These are phyloP conservation scores for Ochropacha duplaris DNA, from an alignment of 2,888 invertebrate species.

Conservation along the genomic window DNA sequence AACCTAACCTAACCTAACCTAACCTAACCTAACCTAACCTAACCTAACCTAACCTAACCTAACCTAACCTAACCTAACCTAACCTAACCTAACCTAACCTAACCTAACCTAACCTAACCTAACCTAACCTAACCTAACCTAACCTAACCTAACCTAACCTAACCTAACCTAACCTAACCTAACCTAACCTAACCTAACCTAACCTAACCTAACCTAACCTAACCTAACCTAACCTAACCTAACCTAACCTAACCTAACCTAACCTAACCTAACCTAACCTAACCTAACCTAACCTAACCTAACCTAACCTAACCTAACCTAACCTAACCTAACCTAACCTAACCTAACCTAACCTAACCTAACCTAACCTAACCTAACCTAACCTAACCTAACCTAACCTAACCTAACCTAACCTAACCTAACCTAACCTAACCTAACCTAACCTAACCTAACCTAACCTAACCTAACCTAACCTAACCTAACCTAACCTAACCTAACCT, in stretches of 20 bases:
- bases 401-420: slow-evolving; percentile 18
- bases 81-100: slow-evolving; percentile 33
- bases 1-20: slow-evolving; percentile 24
- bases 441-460: slow-evolving; percentile 18
- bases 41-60: slow-evolving; percentile 24
- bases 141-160: slow-evolving; percentile 26
- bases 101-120: slow-evolving; percentile 33
- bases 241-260: slow-evolving; percentile 24
- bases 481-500: slow-evolving; percentile 15
- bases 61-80: slow-evolving; percentile 29
- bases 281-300: slow-evolving; percentile 16
- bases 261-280: slow-evolving; percentile 21
- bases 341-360: slow-evolving; percentile 19
- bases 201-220: slow-evolving; percentile 21
- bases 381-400: slow-evolving; percentile 24
- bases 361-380: slow-evolving; percentile 19
- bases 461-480: slow-evolving; percentile 14
- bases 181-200: slow-evolving; percentile 29
- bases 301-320: slow-evolving; percentile 15
- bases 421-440: slow-evolving; percentile 13
- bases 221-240: slow-evolving; percentile 15
- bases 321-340: slow-evolving; percentile 14
- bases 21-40: slow-evolving; percentile 25
- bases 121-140: slow-evolving; percentile 24
- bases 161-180: slow-evolving; percentile 21